phyloP scores from a whole-genome alignment of 1,140 invertebrate species.

The Drosophila ficusphila region DNA sequence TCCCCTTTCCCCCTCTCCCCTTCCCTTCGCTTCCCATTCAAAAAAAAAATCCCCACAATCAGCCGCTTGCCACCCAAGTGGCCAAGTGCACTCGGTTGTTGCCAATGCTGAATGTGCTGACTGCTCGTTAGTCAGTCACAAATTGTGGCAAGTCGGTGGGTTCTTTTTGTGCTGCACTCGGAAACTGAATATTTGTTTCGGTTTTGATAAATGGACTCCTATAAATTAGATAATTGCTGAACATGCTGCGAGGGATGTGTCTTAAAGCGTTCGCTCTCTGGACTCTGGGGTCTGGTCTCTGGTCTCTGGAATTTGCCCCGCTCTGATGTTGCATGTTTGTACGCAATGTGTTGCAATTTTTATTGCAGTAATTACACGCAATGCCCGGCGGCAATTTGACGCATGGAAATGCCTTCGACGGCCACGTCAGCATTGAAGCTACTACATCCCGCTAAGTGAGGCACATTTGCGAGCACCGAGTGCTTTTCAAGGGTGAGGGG shows the following conservation, averaged over 20 bases:
- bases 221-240: conserved; percentile 78
- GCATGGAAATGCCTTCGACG: conserved; percentile 77
- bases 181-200: conserved; percentile 71
- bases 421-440: conserved; percentile 55
- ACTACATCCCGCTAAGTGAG: conserved; percentile 56
- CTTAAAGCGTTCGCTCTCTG: conserved; percentile 12
- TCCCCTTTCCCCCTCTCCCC: neutral
- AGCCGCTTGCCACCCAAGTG: conserved; percentile 69
- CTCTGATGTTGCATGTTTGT: conserved; percentile 69
- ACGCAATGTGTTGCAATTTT: conserved; percentile 82
- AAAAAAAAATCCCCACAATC: conserved; percentile 11
- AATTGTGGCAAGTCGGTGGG: conserved; percentile 46
- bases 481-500: conserved; percentile 1
- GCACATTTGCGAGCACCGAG: conserved; percentile 63
- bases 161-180: conserved; percentile 25
- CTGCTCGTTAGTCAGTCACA: conserved; percentile 70
- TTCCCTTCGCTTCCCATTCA: neutral
- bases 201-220: conserved; percentile 72
- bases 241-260: conserved; percentile 21
- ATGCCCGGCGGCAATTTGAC: conserved; percentile 78
- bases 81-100: conserved; percentile 53
- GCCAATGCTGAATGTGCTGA: conserved; percentile 47
- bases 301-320: conserved; percentile 5
- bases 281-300: conserved; percentile 7
- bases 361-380: conserved; percentile 80